Conservation (phyloP, 1,140 invertebrate genomes). For the Sipha flava region DNA sequence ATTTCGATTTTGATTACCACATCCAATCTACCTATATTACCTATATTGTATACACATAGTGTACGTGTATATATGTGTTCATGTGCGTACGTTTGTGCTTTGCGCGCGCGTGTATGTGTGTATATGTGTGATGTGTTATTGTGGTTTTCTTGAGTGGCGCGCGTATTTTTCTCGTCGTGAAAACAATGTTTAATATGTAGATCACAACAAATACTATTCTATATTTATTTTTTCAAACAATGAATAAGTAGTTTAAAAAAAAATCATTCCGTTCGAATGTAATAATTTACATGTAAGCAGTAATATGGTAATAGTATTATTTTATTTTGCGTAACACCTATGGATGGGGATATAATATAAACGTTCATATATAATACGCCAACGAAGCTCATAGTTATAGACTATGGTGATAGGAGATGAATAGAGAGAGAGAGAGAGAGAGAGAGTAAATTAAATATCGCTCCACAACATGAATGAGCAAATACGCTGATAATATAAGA, state of each 20-base stretch:
- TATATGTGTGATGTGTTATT: conserved; percentile 21
- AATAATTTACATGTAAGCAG: too few species aligned
- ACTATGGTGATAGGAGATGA: not conserved
- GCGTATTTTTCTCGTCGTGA: not conserved
- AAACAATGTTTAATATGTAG: too few species aligned
- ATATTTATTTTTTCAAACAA: too few species aligned
- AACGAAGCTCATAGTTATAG: too few species aligned
- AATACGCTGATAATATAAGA: not conserved
- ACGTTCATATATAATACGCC: too few species aligned
- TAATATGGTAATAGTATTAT: not conserved
- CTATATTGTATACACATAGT: too few species aligned
- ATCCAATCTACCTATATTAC: too few species aligned
- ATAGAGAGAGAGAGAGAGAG: not conserved
- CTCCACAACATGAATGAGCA: not conserved
- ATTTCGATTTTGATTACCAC: not conserved
- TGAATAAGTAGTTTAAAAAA: too few species aligned
- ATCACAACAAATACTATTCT: too few species aligned
- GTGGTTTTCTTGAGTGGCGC: not conserved
- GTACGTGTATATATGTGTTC: too few species aligned
- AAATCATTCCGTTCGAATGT: too few species aligned
- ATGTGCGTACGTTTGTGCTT: too few species aligned
- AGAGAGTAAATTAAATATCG: not conserved
- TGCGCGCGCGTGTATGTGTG: not conserved
- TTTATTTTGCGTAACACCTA: not conserved
- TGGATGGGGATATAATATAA: not conserved